Evolutionary conservation across 2,888 invertebrate species (phyloP).

Genomic region (Eupithecia insigniata): DNA sequence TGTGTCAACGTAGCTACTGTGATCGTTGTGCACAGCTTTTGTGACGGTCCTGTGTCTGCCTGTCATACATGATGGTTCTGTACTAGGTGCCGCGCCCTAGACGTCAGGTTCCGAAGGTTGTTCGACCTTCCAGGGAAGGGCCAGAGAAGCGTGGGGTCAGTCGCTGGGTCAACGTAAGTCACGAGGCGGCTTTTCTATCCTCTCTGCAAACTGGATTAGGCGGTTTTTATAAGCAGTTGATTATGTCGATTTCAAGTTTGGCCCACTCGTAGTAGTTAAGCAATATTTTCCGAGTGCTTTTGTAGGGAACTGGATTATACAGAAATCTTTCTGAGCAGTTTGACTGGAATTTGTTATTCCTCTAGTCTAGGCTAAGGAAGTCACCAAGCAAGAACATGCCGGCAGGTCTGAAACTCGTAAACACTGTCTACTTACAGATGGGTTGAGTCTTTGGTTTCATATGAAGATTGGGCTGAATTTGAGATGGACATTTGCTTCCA

Average conservation of each 20-base stretch:
- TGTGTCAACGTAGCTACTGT: not conserved
- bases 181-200: constrained; percentile 35
- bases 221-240: constrained; percentile 21
- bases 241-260: constrained; percentile 11
- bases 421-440: not conserved
- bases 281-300: not conserved
- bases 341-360: not conserved
- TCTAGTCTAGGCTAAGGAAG: not conserved
- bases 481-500: not conserved
- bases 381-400: not conserved
- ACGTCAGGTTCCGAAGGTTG: constrained; percentile 36
- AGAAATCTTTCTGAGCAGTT: not conserved
- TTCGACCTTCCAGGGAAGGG: constrained; percentile 27
- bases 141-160: constrained; percentile 39
- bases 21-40: constrained; percentile 15
- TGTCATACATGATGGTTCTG: constrained; percentile 37
- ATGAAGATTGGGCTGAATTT: not conserved
- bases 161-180: constrained; percentile 47
- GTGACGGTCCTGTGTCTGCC: constrained; percentile 4
- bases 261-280: not conserved
- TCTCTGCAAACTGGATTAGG: constrained; percentile 25
- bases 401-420: not conserved
- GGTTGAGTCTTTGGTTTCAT: not conserved
- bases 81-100: constrained; percentile 46
- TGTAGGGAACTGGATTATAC: not conserved